Percentiles rank a stretch among this genome's conserved stretches.
Evolutionary conservation across 2,113 vertebrate species (phyloP).

Genomic region (Micronycteris hirsuta): DNA sequence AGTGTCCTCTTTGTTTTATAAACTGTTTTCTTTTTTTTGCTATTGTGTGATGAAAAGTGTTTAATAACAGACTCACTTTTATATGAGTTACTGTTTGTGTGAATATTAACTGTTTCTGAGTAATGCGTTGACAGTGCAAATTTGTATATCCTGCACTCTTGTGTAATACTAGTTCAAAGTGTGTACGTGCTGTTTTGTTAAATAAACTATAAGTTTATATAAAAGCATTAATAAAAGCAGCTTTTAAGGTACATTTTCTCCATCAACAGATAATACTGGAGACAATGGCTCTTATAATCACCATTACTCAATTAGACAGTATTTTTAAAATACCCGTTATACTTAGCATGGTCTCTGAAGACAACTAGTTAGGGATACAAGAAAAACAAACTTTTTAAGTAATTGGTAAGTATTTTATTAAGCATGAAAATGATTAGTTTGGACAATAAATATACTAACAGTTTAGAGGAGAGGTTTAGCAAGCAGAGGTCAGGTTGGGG

Average conservation of each 20-base stretch:
- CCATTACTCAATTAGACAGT: not conserved
- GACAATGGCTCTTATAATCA: not conserved
- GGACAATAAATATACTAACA: not conserved
- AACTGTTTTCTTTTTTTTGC: not conserved
- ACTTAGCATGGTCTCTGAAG: not conserved
- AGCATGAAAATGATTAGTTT: not conserved
- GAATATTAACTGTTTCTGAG: not conserved
- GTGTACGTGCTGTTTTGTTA: not conserved
- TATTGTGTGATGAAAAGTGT: not conserved
- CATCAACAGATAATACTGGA: not conserved
- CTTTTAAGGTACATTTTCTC: not conserved
- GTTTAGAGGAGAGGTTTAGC: not conserved
- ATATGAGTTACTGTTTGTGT: not conserved
- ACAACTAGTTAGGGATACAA: not conserved
- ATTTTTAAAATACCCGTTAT: not conserved
- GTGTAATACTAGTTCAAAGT: not conserved
- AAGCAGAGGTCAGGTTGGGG: not conserved
- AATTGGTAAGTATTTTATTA: not conserved
- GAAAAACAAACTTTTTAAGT: not conserved
- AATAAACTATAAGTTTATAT: not conserved
- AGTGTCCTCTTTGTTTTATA: not conserved
- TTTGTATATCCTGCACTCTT: not conserved
- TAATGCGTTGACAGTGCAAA: not conserved
- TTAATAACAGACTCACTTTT: not conserved
- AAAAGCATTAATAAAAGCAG: not conserved